These are phyloP conservation scores for Lanistes nyassanus DNA, from an alignment of 1,140 invertebrate genomes.

Conservation along the genomic window DNA sequence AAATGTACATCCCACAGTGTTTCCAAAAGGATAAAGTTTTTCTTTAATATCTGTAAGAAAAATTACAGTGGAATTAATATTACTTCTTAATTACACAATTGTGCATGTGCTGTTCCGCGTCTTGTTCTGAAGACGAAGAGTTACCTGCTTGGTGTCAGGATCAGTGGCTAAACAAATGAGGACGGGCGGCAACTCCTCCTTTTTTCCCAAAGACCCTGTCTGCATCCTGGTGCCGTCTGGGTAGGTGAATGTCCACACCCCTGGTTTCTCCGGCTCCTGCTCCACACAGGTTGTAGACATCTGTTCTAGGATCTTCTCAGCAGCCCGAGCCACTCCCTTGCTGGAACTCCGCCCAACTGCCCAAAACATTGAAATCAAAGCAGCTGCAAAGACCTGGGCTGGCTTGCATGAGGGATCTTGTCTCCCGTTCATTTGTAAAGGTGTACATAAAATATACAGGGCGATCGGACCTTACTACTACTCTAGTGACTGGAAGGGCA, in stretches of 20 bases:
- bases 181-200: conserved; percentile 45
- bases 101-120: background rate
- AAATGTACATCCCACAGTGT: no score
- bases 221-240: conserved; percentile 56
- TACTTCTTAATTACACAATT: background rate
- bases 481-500: no score
- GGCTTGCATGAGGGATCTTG: no score
- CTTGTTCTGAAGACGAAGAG: no score
- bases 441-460: no score
- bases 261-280: conserved; percentile 36
- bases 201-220: conserved; percentile 33
- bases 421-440: no score
- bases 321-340: background rate
- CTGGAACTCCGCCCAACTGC: conserved; percentile 12
- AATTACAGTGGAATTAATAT: no score
- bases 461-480: no score
- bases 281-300: conserved; percentile 8
- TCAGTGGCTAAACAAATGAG: conserved; percentile 60
- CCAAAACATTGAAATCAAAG: background rate
- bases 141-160: conserved; percentile 63
- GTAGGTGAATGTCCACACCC: conserved; percentile 57
- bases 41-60: no score
- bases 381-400: no score
- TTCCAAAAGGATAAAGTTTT: no score
- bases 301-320: conserved; percentile 29